These are phyloP conservation scores for Stegodyphus mimosarum DNA, from an alignment of 1,140 invertebrate genomes.

Conservation along the genomic window DNA sequence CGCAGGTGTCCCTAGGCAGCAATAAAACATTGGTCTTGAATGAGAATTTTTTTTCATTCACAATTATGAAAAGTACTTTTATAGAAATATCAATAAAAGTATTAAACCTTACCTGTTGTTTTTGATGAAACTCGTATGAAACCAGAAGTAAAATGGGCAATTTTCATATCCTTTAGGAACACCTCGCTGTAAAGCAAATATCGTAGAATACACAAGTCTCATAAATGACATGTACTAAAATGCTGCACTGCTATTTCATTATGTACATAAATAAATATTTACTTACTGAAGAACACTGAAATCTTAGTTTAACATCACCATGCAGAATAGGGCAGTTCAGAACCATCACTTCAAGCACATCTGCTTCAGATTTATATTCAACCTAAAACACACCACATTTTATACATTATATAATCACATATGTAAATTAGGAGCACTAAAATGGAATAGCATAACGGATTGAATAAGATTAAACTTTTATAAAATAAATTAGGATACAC, in stretches of 20 bases:
- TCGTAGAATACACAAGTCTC: neutral
- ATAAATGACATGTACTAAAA: neutral
- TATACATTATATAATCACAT: constrained; percentile 11
- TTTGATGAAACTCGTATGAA: constrained; percentile 72
- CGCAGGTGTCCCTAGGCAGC: no score
- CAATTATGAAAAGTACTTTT: no score
- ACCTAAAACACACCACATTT: constrained; percentile 5
- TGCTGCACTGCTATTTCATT: neutral
- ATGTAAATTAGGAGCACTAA: neutral
- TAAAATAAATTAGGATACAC: no score
- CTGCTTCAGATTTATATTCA: constrained; percentile 65
- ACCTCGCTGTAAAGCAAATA: constrained; percentile 66
- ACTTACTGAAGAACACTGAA: constrained; percentile 68
- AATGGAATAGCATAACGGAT: no score
- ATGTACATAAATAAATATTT: neutral
- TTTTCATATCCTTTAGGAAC: constrained; percentile 72
- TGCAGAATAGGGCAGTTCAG: constrained; percentile 67
- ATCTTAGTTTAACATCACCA: constrained; percentile 70
- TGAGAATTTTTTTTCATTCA: no score
- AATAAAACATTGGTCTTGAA: no score
- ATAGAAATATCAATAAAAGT: no score
- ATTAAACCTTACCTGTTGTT: constrained; percentile 66
- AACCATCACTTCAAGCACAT: constrained; percentile 66
- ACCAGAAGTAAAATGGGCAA: constrained; percentile 74
- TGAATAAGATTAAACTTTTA: no score